Base-by-base conservation (phyloP, 1,140 invertebrate species). In the Hesperophylax magnus region DNA sequence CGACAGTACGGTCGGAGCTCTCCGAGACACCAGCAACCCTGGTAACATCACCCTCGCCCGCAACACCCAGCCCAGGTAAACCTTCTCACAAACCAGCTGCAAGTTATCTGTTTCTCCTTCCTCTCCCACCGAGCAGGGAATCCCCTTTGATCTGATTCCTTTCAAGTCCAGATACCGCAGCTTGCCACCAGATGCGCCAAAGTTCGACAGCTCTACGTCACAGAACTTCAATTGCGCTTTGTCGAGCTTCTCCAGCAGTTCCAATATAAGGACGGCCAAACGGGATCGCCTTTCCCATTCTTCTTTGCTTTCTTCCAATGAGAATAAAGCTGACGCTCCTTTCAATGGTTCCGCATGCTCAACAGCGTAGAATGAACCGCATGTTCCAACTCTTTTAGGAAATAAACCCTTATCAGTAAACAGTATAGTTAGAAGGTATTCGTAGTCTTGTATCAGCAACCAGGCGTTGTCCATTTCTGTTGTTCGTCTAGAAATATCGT, bases 191-290 rank as follows among this genome's bases (percentile, higher is more conserved):
- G 90, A 87, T 0, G 93, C 77, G 5, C 93, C 93, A 87, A 95
- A 95, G 85, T 94, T 92, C 58, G 91, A 90, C 27, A 92, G 88
- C 86, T 94, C 93, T 0, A 95, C 88, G 86, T 94, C 93, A 86
- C 94, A 95, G 3, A 94, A 85, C 84, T 93, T 88, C 54, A 94
- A 91, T 84, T 94, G 90, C 9, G 88, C 86, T 78, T 92, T 88
- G 22, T 94, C 92, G 18, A 94, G 83, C 72, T 91, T 90, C 31
- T 92, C 89, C 3, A 94, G 84, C 17, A 94, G 86, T 82, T 94
- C 92, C 47, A 94, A 82, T 7, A 94, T 91, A 85, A 92, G 89
- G 2, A 93, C 85, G 1, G 93, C 91, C 7, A 92, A 85, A 82
- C 91, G 90, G 14, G 93, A 82, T 77, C 90, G 85, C 65, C 88